A percentile compares a stretch with the other conserved stretches of the same genome.
These are phyloP conservation scores for Falco berigora DNA, from an alignment of 2,797 vertebrate genomes.

Conservation along the genomic window DNA sequence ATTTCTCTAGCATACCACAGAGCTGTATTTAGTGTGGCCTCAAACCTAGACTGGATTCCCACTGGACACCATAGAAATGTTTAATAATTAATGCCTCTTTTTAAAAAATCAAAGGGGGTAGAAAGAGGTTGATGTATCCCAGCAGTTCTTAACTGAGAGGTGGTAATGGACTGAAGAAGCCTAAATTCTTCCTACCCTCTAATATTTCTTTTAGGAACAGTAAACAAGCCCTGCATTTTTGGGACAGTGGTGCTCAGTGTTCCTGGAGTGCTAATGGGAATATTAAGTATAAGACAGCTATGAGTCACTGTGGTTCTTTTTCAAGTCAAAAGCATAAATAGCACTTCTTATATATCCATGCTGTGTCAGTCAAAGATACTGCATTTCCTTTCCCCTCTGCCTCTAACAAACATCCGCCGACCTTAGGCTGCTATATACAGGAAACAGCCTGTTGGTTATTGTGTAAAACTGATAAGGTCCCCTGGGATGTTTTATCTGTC, in stretches of 20 bases:
- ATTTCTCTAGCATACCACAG: constrained; percentile 22
- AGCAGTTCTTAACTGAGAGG: background rate
- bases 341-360: constrained; percentile 56
- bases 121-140: constrained; percentile 34
- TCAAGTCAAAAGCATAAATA: constrained; percentile 57
- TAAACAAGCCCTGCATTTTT: background rate
- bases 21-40: constrained; percentile 56
- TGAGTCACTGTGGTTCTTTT: constrained; percentile 43
- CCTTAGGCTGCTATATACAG: constrained; percentile 61
- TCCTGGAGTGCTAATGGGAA: constrained; percentile 24
- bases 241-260: background rate
- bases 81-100: constrained; percentile 53
- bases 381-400: constrained; percentile 63
- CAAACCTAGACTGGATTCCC: constrained; percentile 50
- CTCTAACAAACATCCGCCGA: constrained; percentile 62
- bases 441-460: constrained; percentile 67
- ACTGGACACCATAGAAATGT: constrained; percentile 5
- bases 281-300: constrained; percentile 27
- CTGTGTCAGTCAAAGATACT: constrained; percentile 61
- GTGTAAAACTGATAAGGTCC: constrained; percentile 64
- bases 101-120: constrained; percentile 49
- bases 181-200: background rate
- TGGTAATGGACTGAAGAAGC: background rate
- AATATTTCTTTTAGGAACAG: background rate
- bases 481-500: constrained; percentile 53